These are phyloP conservation scores for Corythornis vintsioides DNA, from an alignment of 2,113 vertebrate species.

Conservation along the genomic window DNA sequence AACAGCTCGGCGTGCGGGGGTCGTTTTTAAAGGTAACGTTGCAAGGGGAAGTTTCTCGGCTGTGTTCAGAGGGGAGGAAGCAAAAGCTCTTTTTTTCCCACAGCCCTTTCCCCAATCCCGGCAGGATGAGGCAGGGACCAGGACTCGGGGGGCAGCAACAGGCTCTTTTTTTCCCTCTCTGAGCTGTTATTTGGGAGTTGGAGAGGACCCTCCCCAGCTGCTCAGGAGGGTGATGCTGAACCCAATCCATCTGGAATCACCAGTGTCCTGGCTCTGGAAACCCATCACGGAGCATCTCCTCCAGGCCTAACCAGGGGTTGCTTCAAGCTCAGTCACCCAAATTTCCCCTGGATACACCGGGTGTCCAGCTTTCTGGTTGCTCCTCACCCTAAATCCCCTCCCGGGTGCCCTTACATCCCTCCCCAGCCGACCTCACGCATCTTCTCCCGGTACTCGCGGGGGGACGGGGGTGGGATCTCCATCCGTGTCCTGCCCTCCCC, in stretches of 20 bases:
- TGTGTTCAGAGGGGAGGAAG: background rate
- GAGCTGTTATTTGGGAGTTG: background rate
- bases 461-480: background rate
- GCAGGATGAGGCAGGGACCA: background rate
- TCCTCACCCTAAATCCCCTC: background rate
- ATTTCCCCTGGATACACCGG: no score
- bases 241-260: rapidly evolving
- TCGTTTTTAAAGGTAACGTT: constrained; percentile 15
- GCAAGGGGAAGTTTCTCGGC: background rate
- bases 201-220: background rate
- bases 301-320: background rate
- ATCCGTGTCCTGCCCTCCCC: background rate
- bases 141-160: rapidly evolving
- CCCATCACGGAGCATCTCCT: rapidly evolving
- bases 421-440: rapidly evolving
- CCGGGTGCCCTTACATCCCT: rapidly evolving
- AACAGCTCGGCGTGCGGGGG: constrained; percentile 28
- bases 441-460: background rate
- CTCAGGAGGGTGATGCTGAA: background rate
- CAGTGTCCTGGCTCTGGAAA: background rate
- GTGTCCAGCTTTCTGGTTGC: background rate
- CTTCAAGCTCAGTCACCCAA: rapidly evolving
- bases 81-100: background rate
- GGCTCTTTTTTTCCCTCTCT: rapidly evolving
- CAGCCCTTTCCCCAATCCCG: background rate